Conservation (phyloP, 2,113 vertebrate genomes). For the Lichenostomus cassidix region DNA sequence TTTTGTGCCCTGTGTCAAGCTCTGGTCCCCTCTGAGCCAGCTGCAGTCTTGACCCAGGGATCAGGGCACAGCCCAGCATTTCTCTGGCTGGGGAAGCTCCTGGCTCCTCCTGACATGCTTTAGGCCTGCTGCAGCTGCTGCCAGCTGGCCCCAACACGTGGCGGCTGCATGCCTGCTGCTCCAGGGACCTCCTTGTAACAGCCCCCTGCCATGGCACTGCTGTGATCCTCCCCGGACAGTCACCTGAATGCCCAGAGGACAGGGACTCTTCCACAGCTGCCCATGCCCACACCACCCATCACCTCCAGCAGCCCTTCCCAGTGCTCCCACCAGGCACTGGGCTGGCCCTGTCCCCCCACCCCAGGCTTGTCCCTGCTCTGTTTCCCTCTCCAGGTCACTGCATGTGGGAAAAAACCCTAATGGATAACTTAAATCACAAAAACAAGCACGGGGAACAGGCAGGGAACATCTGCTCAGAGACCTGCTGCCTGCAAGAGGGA, state of each 20-base stretch:
- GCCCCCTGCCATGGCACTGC: neutral
- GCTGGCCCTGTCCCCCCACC: neutral
- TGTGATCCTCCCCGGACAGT: neutral
- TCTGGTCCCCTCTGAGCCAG: neutral
- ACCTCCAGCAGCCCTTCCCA: neutral
- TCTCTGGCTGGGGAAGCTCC: neutral
- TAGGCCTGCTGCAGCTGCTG: neutral
- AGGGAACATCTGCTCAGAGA: neutral
- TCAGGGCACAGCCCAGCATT: fast-evolving
- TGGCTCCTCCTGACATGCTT: neutral
- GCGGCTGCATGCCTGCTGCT: fast-evolving
- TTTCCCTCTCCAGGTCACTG: neutral
- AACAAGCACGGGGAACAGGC: neutral
- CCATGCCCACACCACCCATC: neutral
- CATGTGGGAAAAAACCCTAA: neutral
- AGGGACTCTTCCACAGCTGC: neutral
- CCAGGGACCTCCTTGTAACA: neutral
- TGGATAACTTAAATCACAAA: fast-evolving
- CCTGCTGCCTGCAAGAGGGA: neutral
- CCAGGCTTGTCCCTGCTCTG: neutral
- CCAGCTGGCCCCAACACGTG: neutral
- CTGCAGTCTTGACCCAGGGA: neutral
- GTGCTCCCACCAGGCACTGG: neutral
- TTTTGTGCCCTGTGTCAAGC: neutral
- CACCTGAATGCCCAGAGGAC: neutral